phyloP scores from a whole-genome alignment of 2,113 vertebrate genomes.

The Forbesichthys papilliferus region DNA sequence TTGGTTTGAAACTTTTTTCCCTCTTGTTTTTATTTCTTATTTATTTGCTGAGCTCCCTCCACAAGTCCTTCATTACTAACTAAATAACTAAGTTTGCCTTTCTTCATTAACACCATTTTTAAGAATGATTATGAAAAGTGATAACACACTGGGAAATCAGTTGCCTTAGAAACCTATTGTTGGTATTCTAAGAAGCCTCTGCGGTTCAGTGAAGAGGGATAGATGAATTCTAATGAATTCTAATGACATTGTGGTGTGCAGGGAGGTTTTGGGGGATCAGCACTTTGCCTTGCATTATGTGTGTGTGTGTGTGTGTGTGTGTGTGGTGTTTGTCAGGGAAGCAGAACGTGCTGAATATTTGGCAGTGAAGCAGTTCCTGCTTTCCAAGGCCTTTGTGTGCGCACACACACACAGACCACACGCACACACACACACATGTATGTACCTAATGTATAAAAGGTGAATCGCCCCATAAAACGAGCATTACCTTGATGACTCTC shows the following conservation, averaged over 20 bases:
- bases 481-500: slow-evolving; percentile 5
- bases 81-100: background rate
- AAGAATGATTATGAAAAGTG: slow-evolving; percentile 15
- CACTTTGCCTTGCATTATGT: slow-evolving; percentile 4
- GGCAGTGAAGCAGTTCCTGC: slow-evolving; percentile 7
- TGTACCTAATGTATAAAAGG: background rate
- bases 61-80: too few relatives aligned
- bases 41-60: too few relatives aligned
- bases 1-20: too few relatives aligned
- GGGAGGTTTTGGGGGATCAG: slow-evolving; percentile 12
- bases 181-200: slow-evolving; percentile 18
- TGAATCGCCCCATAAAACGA: slow-evolving; percentile 27
- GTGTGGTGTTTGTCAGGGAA: slow-evolving; percentile 7
- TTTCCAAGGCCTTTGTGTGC: background rate
- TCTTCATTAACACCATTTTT: background rate
- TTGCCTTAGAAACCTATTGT: background rate
- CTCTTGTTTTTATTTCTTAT: too few relatives aligned
- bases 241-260: background rate
- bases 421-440: background rate
- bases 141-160: slow-evolving; percentile 13
- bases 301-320: background rate
- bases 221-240: background rate
- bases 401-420: background rate
- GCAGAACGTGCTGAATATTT: slow-evolving; percentile 8
- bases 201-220: slow-evolving; percentile 8